Base-by-base conservation (phyloP, 2,797 vertebrate genomes). In the Aeoliscus strigatus region DNA sequence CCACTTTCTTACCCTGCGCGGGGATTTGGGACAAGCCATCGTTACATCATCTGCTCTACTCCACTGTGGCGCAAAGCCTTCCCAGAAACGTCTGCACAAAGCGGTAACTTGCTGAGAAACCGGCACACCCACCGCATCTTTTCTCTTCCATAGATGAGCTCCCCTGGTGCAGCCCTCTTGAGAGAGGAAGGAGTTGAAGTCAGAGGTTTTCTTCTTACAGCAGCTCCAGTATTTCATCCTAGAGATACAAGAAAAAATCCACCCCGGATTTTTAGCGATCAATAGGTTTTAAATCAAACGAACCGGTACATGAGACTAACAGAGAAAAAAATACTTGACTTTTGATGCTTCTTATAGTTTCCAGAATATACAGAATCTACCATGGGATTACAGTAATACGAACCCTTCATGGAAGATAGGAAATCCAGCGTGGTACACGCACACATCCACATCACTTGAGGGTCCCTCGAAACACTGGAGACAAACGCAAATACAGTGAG, bases 181-280 rank as follows among this genome's bases (percentile, higher is more conserved):
- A 70, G 94, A 90, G 67, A 98, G 92, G 82, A 99, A 99, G 1
- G 94, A 92, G 78, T 97, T 93, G 77, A 99, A 98, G 81, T 99
- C 96, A 0, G 93, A 98, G 2, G 96, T 99, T 94, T 96, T 98
- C 75, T 90, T 92, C 77, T 90, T 97, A 77, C 96, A 99, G 79
- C 96, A 99, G 81, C 89, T 98, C 95, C 96, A 98, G 67, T 97
- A 98, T 84, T 99, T 99, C 95, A 99, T 96, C 82, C 96, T 98
- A 68, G 6, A 51, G 48, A 70, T 2, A 46, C 14, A 56, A 27
- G 50, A 57, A 38, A 42, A 51, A 66, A 13, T 28, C 35, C 6
- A 13, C 16, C 15, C 14, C 39, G 24, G 42, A 31, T 16, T 57
- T 57, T 58, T 23, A 51, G 31, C 14, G 50, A 48, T 59, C 64